Evolutionary conservation across 2,113 vertebrate species (phyloP).

Genomic region (Marmota monax): DNA sequence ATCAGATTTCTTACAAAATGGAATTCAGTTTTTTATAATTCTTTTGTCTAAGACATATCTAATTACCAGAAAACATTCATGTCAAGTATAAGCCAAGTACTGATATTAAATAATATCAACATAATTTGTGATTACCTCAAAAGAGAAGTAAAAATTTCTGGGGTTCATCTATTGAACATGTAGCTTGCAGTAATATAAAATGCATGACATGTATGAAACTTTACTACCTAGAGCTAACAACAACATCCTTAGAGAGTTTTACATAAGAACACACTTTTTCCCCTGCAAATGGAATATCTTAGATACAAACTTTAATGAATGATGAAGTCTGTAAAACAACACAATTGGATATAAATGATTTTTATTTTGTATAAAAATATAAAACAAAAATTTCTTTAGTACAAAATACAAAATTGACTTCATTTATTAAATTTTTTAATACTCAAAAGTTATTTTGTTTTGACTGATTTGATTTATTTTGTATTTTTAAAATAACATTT

Average conservation of each 20-base stretch:
- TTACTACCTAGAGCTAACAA: background rate
- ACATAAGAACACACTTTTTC: background rate
- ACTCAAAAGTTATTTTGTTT: background rate
- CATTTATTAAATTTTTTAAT: background rate
- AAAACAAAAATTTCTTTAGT: background rate
- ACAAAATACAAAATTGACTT: background rate
- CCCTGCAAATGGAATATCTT: background rate
- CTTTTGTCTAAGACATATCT: background rate
- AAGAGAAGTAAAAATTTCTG: background rate
- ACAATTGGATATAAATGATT: background rate
- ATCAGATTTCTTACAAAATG: background rate
- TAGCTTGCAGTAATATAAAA: background rate
- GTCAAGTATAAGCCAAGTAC: background rate
- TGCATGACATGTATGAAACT: background rate
- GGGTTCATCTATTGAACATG: background rate
- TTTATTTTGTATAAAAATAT: background rate
- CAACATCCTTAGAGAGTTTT: background rate
- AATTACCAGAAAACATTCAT: background rate
- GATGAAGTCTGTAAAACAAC: background rate
- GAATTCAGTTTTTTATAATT: background rate
- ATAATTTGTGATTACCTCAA: background rate
- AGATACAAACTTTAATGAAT: background rate
- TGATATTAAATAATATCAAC: background rate
- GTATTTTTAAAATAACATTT: background rate
- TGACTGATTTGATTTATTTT: background rate